A percentile compares a stretch with the other conserved stretches of the same genome.
phyloP scores from a whole-genome alignment of 2,888 invertebrate genomes.

The Synanthedon vespiformis region DNA sequence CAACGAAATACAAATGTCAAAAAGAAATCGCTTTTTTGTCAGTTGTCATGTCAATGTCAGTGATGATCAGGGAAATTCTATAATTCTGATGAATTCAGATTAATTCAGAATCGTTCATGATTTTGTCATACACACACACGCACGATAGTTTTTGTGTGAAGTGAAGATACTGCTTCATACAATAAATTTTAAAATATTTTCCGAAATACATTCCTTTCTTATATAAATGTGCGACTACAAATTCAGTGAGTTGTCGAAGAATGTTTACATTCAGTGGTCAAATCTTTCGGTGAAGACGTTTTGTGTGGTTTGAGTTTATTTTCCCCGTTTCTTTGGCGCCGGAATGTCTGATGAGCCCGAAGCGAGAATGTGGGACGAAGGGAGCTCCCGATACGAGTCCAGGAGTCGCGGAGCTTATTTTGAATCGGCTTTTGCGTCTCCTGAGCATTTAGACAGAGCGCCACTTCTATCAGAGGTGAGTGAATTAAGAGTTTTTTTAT shows the following conservation, averaged over 20 bases:
- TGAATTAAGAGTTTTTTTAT: neutral
- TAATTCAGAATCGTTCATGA: no score
- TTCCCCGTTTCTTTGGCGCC: constrained; percentile 30
- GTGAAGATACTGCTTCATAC: no score
- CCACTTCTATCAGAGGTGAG: constrained; percentile 59
- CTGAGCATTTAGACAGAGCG: constrained; percentile 57
- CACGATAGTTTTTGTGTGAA: no score
- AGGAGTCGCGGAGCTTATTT: constrained; percentile 46
- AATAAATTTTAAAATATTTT: no score
- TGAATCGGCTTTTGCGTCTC: constrained; percentile 56
- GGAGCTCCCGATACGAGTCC: constrained; percentile 46
- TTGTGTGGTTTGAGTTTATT: constrained; percentile 12
- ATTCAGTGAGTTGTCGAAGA: neutral
- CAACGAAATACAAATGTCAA: no score
- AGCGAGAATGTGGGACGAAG: constrained; percentile 65
- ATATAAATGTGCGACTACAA: no score
- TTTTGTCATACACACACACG: no score
- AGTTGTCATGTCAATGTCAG: no score
- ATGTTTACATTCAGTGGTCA: neutral
- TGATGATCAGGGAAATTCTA: no score
- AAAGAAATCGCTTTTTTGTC: no score
- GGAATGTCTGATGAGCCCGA: constrained; percentile 67
- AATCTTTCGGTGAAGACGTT: constrained; percentile 14
- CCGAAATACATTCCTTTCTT: no score
- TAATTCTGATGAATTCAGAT: no score